Base-by-base conservation (phyloP, 1,140 invertebrate genomes). In the Meloidogyne hapla region DNA sequence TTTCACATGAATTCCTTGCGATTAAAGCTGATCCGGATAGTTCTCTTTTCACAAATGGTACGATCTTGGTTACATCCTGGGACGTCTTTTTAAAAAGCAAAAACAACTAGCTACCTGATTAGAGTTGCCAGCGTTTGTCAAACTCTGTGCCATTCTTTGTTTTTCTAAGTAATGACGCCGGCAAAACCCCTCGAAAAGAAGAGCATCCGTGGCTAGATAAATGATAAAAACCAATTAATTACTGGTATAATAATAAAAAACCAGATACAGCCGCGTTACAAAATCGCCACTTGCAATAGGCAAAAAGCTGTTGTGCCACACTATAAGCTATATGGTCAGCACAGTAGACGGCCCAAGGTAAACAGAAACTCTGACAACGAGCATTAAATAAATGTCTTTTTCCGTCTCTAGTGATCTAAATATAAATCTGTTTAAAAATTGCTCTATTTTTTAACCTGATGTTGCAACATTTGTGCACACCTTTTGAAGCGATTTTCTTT, bases 131-230 rank as follows among this genome's bases (percentile, higher is more conserved):
- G 8, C 8, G 6, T 56, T 56, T 56, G 13, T 15, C 18, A 56
- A n/a, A 56, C 45, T 70, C 18, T 42, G 68, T 15, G 23, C 42
- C 68, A 42, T 25, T 38, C 25, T 26, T 33, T 62, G 70, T 33
- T 73, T 61, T 80, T 38, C 76, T 21, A 40, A 65, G 48, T 80
- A 80, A 66, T 81, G 80, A 9, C 65, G 26, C 38, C 69, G 15
- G 65, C 80, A 81, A 10, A 83, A 28, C 13, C 80, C 80, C 21
- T 75, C 62, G 21, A 83, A 84, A 15, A 81, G 26, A 10, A 73
- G 28, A 18, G 66, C 61, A 38, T 82, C 77, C 3, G 63, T 21
- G 21, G 25, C 18, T n/a, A 18, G n/a, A n/a, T 33, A 5, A 33
- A 8, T 33, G 33, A 5, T 1, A 33, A 33, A 33, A 33, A 33